Percentiles rank a stretch among this genome's conserved stretches.
phyloP scores from a whole-genome alignment of 2,888 invertebrate species.

The Rhogogaster chlorosoma region DNA sequence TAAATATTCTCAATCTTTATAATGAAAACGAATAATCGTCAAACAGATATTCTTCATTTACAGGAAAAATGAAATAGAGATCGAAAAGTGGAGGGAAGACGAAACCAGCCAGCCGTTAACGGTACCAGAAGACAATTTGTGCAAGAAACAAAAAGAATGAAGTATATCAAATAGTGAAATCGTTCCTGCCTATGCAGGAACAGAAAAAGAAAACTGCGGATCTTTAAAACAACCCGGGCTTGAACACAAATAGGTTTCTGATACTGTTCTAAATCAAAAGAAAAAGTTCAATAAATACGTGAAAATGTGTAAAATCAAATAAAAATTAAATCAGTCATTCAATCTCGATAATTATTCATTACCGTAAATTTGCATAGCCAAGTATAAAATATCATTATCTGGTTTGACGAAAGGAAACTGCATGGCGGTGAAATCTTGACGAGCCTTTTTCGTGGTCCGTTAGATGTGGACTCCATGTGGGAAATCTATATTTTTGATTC shows the following conservation, averaged over 20 bases:
- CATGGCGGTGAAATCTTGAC: too few relatives aligned
- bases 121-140: constrained; percentile 64
- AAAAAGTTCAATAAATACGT: neutral
- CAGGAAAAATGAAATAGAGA: constrained; percentile 63
- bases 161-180: neutral
- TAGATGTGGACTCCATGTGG: too few relatives aligned
- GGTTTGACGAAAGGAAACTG: too few relatives aligned
- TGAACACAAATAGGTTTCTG: neutral
- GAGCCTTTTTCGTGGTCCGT: too few relatives aligned
- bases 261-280: neutral
- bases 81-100: constrained; percentile 66
- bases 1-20: neutral
- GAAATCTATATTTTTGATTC: neutral
- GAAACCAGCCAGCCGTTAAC: constrained; percentile 70
- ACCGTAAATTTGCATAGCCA: neutral
- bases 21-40: neutral
- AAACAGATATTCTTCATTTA: neutral
- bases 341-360: neutral
- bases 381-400: too few relatives aligned
- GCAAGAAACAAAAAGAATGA: too few relatives aligned
- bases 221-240: neutral
- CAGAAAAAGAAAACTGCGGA: neutral
- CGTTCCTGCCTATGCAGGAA: neutral
- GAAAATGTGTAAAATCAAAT: neutral
- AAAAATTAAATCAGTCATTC: neutral